Percentiles rank a stretch among this genome's conserved stretches.
These are phyloP conservation scores for Drosophila sucinea DNA, from an alignment of 1,140 invertebrate genomes.

Conservation along the genomic window DNA sequence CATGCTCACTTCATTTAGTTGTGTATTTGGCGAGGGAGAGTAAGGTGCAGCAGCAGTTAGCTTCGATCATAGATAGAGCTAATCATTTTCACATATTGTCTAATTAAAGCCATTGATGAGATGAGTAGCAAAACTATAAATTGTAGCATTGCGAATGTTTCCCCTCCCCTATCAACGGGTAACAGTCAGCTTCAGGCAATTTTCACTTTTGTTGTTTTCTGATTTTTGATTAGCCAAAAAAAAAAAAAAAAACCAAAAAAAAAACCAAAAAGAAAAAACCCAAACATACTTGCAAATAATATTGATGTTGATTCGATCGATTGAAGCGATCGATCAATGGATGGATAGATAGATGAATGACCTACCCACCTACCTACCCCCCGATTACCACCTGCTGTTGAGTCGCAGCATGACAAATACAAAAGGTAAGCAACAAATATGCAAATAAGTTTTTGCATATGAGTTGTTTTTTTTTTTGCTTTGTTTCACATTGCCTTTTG, in stretches of 20 bases:
- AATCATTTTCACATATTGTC: constrained; percentile 37
- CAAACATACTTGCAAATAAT: constrained; percentile 21
- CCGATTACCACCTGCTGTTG: not conserved
- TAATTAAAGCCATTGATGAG: constrained; percentile 68
- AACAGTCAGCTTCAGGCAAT: constrained; percentile 4
- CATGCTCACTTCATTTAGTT: constrained; percentile 8
- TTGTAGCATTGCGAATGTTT: constrained; percentile 16
- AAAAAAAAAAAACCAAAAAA: not conserved
- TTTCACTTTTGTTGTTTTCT: constrained; percentile 12
- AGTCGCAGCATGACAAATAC: constrained; percentile 20
- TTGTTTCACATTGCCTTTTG: constrained; percentile 33
- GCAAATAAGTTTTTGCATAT: constrained; percentile 47
- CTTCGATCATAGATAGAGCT: not conserved
- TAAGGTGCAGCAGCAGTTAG: constrained; percentile 15
- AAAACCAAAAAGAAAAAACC: not conserved
- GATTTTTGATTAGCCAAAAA: constrained; percentile 21
- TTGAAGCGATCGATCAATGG: constrained; percentile 12
- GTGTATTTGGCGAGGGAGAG: not conserved
- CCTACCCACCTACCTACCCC: not conserved
- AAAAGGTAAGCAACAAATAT: constrained; percentile 54
- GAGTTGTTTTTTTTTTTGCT: constrained; percentile 4
- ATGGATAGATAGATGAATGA: constrained; percentile 10
- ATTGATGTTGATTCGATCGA: constrained; percentile 18
- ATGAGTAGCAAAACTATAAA: constrained; percentile 2
- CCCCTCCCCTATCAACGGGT: not conserved